Percentiles rank a stretch among this genome's conserved stretches.
Conservation (phyloP, 2,888 invertebrate genomes). For the Sphaeridia pumilis region DNA sequence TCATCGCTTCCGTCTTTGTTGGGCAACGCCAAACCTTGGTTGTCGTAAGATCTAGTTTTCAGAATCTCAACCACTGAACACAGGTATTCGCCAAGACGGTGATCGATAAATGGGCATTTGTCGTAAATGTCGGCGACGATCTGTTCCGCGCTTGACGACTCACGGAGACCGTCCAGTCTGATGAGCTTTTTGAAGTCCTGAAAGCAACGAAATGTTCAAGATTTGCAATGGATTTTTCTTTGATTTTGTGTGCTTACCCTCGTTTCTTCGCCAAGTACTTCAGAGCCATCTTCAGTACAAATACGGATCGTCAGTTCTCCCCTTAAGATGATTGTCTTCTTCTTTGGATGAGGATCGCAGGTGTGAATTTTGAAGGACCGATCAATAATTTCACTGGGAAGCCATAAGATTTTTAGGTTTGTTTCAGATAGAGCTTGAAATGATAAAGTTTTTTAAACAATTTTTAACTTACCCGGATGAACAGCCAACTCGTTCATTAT, state of each 20-base stretch:
- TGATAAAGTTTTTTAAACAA: not conserved
- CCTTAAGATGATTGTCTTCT: slow-evolving; percentile 27
- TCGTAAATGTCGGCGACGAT: slow-evolving; percentile 73
- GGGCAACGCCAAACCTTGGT: slow-evolving; percentile 25
- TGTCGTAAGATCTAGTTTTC: slow-evolving; percentile 25
- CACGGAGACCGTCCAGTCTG: slow-evolving; percentile 64
- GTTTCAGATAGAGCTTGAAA: not conserved
- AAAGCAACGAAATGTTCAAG: slow-evolving; percentile 12
- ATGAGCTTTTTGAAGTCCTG: slow-evolving; percentile 71
- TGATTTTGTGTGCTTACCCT: too few species aligned
- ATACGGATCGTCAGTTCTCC: slow-evolving; percentile 30
- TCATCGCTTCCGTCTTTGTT: slow-evolving; percentile 10
- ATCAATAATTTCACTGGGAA: slow-evolving; percentile 18
- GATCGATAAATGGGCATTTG: slow-evolving; percentile 73
- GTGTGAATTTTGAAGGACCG: slow-evolving; percentile 31
- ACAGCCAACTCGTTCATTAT: slow-evolving; percentile 12
- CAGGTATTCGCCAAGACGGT: slow-evolving; percentile 11
- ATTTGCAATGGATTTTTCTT: too few species aligned
- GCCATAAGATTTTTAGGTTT: not conserved
- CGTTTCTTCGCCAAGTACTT: slow-evolving; percentile 30
- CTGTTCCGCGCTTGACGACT: slow-evolving; percentile 62
- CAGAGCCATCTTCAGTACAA: slow-evolving; percentile 20
- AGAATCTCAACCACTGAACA: slow-evolving; percentile 12
- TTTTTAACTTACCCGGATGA: slow-evolving; percentile 10
- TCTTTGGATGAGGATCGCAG: slow-evolving; percentile 29